Conservation (phyloP, 2,888 invertebrate genomes). For the Neoscelio sp. region DNA sequence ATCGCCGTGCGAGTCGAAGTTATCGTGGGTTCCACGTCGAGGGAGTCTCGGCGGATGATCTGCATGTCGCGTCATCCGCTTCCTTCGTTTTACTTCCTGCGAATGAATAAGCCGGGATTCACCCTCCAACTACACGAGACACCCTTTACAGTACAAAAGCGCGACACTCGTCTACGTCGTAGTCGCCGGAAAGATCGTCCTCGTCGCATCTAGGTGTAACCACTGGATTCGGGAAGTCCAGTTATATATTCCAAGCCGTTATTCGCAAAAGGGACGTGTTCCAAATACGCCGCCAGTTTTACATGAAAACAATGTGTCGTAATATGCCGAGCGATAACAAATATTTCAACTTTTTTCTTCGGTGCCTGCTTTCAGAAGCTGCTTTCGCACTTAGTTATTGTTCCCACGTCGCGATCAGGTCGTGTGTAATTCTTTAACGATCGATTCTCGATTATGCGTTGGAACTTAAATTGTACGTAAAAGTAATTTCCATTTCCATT, state of each 20-base stretch:
- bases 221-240: background rate
- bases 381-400: no score
- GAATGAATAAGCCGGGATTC: slow-evolving; percentile 81
- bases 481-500: no score
- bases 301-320: no score
- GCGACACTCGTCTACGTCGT: slow-evolving; percentile 69
- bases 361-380: no score
- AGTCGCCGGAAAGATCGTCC: slow-evolving; percentile 75
- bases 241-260: background rate
- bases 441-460: no score
- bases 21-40: background rate
- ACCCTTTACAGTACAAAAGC: slow-evolving; percentile 74
- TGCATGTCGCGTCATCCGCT: slow-evolving; percentile 75
- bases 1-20: background rate
- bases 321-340: no score
- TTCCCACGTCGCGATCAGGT: no score
- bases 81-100: slow-evolving; percentile 80
- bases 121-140: slow-evolving; percentile 79
- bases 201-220: slow-evolving; percentile 57
- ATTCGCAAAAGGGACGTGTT: no score
- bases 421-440: no score
- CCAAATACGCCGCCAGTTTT: no score
- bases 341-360: no score
- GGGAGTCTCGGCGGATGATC: slow-evolving; percentile 66
- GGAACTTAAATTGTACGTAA: no score